Base-by-base conservation (phyloP, 2,797 vertebrate genomes). In the Halcyon smyrnensis region DNA sequence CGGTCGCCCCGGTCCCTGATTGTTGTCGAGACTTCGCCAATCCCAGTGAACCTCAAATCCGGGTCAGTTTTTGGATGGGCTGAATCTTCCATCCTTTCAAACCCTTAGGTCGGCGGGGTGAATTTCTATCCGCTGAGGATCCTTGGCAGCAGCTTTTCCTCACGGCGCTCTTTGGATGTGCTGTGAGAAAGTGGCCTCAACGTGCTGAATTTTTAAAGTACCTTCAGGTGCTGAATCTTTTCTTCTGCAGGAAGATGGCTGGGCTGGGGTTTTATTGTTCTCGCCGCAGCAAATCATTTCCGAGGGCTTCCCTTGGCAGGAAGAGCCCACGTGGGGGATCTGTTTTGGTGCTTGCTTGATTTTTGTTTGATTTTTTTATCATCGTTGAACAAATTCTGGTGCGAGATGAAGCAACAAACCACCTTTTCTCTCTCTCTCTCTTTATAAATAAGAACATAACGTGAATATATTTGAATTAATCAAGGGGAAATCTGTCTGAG, bases 1-100 rank as follows among this genome's bases (percentile, higher is more conserved):
- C n/a, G 1, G 6, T 65, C 7, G 2, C 6, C 1, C 36, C 2
- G 0, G 32, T 64, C 54, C 65, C 69, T 43, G 2, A 10, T 51
- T 62, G 41, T 50, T 69, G 73, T 54, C 1, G 28, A 81, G 70
- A 36, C 43, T 53, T 69, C 51, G 46, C 67, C 60, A 59, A 86
- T 64, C 77, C 77, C 50, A 1, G 0, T 8, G 17, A 73, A 43
- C 34, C 48, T 69, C 32, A 46, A 54, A 77, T 68, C 50, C 39
- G 57, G 76, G 71, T 69, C 30, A 0, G 15, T 62, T 76, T 57
- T 56, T 11, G 62, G 41, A 15, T 39, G 70, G 67, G 43, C 11
- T 59, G 11, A 27, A 45, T 67, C 53, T 73, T 18, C 46, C 18
- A 12, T 46, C 37, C 57, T 81, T 71, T 37, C 59, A 84, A 93